Evolutionary conservation across 2,113 vertebrate genomes (phyloP).

Genomic region (Cyanocitta stelleri): DNA sequence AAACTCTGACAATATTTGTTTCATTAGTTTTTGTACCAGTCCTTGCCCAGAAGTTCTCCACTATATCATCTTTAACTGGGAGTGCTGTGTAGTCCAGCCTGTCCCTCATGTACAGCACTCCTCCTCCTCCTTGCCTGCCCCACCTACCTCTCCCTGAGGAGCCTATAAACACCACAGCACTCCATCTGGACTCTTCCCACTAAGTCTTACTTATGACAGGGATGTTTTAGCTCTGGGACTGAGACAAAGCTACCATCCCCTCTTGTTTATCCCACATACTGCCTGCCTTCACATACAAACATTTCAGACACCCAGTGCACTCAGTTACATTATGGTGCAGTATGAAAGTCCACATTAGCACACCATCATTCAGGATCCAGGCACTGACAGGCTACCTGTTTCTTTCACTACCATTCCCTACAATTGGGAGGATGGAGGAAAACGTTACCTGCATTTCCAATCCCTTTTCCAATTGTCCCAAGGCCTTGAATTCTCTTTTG

Average conservation of each 20-base stretch:
- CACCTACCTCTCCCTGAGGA: background rate
- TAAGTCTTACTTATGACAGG: background rate
- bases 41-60: background rate
- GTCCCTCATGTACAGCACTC: background rate
- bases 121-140: background rate
- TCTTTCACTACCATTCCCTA: background rate
- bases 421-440: rapidly evolving
- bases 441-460: background rate
- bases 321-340: background rate
- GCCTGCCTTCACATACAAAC: background rate
- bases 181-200: background rate
- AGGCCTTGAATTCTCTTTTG: background rate
- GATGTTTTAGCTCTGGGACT: background rate
- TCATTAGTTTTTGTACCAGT: background rate
- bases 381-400: background rate
- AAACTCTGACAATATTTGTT: background rate
- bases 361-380: background rate
- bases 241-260: background rate
- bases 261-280: background rate
- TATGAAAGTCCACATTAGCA: background rate
- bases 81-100: background rate
- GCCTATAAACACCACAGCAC: background rate
- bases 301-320: background rate
- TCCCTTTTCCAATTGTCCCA: background rate
- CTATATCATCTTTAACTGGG: background rate